Percentiles rank a stretch among this genome's conserved stretches.
Conservation (phyloP, 2,888 invertebrate species). For the Endotricha flammealis region DNA sequence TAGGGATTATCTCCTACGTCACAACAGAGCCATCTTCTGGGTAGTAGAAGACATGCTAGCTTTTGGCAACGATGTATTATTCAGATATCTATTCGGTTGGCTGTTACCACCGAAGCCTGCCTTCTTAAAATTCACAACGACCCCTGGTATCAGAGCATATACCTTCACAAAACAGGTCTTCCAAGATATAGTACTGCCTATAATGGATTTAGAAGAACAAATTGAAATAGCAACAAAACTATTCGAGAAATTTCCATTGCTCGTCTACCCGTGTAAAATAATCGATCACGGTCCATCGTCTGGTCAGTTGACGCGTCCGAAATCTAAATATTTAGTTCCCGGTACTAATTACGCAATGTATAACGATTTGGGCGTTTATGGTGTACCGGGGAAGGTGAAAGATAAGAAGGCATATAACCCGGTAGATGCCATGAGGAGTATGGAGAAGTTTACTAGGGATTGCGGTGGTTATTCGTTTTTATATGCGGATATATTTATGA, state of each 20-base stretch:
- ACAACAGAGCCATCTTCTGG: conserved; percentile 85
- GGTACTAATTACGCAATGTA: conserved; percentile 83
- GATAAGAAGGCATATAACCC: conserved; percentile 80
- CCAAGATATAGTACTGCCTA: conserved; percentile 84
- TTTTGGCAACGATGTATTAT: conserved; percentile 81
- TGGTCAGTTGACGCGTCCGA: conserved; percentile 78
- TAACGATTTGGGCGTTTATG: conserved; percentile 84
- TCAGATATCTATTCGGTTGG: conserved; percentile 82
- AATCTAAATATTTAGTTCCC: conserved; percentile 77
- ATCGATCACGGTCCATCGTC: conserved; percentile 79
- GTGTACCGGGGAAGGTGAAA: conserved; percentile 81
- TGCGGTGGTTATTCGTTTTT: conserved; percentile 83
- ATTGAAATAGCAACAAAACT: conserved; percentile 77
- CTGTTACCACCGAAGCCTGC: conserved; percentile 84
- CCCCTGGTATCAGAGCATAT: conserved; percentile 81
- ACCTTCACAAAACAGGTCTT: conserved; percentile 85
- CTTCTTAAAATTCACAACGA: conserved; percentile 85
- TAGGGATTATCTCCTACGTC: conserved; percentile 80
- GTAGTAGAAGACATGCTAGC: conserved; percentile 85
- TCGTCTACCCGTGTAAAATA: conserved; percentile 84
- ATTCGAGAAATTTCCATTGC: conserved; percentile 82
- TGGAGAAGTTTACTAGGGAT: conserved; percentile 83
- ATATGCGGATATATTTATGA: conserved; percentile 85
- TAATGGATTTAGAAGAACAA: conserved; percentile 81
- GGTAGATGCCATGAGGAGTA: conserved; percentile 80